Conservation (phyloP, 2,888 invertebrate species). For the Callyntrura sp. region DNA sequence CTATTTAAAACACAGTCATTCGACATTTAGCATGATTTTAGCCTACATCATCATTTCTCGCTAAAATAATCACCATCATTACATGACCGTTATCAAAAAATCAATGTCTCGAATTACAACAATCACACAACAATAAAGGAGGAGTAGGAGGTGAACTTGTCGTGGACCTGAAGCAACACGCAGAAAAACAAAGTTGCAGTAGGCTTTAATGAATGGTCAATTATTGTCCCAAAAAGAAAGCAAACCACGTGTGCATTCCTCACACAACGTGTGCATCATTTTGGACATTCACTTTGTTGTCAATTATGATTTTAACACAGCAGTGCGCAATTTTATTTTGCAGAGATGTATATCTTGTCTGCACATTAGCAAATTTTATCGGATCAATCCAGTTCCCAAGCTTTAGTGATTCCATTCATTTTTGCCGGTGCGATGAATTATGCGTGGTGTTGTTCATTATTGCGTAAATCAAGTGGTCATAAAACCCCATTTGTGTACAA, state of each 20-base stretch:
- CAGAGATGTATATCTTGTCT: too few species aligned
- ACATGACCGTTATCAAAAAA: conserved; percentile 5
- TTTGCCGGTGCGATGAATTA: too few species aligned
- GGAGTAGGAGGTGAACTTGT: conserved; percentile 19
- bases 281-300: not conserved
- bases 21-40: conserved; percentile 33
- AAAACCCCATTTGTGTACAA: conserved; percentile 4
- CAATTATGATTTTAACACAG: not conserved
- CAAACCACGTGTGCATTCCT: not conserved
- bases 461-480: conserved; percentile 41
- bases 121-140: conserved; percentile 14
- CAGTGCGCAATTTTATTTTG: not conserved
- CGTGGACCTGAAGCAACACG: too few species aligned
- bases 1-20: conserved; percentile 1
- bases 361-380: too few species aligned
- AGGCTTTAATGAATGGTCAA: not conserved
- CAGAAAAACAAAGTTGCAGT: too few species aligned
- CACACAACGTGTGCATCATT: not conserved
- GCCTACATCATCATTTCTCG: conserved; percentile 9
- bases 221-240: conserved; percentile 29
- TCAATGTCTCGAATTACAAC: conserved; percentile 23
- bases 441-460: conserved; percentile 11
- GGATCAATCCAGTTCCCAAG: too few species aligned
- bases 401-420: too few species aligned
- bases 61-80: conserved; percentile 28